Conservation (phyloP, 2,797 vertebrate genomes). For the Labeo calbasu region DNA sequence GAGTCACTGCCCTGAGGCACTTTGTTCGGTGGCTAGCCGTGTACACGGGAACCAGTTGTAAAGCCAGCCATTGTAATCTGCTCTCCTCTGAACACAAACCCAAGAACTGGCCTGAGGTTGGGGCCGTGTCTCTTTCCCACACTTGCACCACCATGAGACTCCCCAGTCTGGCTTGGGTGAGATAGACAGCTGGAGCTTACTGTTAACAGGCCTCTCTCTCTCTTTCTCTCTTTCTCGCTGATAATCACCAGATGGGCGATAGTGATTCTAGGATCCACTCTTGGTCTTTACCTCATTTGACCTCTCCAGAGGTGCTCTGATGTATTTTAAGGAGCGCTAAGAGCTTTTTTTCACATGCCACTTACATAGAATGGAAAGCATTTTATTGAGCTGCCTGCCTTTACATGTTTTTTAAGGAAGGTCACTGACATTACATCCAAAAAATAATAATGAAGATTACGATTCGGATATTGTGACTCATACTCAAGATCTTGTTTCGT, state of each 20-base stretch:
- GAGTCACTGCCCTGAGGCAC: constrained; percentile 77
- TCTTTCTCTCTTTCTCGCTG: constrained; percentile 1
- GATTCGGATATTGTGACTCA: background rate
- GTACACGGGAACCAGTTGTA: constrained; percentile 48
- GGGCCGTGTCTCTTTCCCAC: constrained; percentile 58
- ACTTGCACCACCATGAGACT: constrained; percentile 38
- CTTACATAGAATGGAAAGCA: constrained; percentile 15
- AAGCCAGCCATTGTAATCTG: constrained; percentile 58
- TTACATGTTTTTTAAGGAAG: constrained; percentile 17
- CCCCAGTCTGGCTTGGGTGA: constrained; percentile 39
- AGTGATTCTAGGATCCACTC: constrained; percentile 37
- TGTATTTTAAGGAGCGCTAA: constrained; percentile 38
- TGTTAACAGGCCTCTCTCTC: constrained; percentile 7
- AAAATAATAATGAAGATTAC: background rate
- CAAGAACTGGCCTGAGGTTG: constrained; percentile 52
- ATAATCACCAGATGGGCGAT: constrained; percentile 53
- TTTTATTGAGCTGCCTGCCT: constrained; percentile 22
- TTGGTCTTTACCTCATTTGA: constrained; percentile 48
- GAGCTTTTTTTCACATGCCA: constrained; percentile 10
- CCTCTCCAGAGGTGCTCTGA: constrained; percentile 14
- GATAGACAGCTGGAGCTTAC: constrained; percentile 70
- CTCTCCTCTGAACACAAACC: constrained; percentile 45
- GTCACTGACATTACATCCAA: constrained; percentile 7
- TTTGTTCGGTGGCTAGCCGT: constrained; percentile 40
- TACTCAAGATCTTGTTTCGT: background rate